phyloP scores from a whole-genome alignment of 2,797 vertebrate species.

The Nannoperca obscura region DNA sequence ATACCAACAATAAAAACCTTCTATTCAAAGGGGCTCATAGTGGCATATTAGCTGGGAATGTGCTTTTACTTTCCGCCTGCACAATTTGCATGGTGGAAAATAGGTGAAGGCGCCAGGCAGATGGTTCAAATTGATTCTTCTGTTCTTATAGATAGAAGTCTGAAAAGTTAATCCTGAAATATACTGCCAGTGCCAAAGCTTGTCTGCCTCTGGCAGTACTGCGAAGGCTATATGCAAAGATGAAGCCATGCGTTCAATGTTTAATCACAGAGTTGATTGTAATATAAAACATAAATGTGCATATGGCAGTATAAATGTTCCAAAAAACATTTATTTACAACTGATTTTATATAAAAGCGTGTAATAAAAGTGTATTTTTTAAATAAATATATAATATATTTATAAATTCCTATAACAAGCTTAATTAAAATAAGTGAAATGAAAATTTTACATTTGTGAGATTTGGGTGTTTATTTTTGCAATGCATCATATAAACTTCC shows the following conservation, averaged over 20 bases:
- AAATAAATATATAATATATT: neutral
- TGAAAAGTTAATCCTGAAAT: constrained; percentile 61
- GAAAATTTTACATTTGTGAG: neutral
- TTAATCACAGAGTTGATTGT: constrained; percentile 54
- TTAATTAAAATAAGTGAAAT: neutral
- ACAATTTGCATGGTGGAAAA: constrained; percentile 72
- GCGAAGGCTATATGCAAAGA: constrained; percentile 40
- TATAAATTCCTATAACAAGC: neutral
- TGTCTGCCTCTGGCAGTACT: constrained; percentile 46
- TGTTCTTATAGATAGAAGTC: constrained; percentile 60
- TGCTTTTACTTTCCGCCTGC: constrained; percentile 60
- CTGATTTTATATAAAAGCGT: neutral
- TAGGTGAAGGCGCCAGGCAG: constrained; percentile 63
- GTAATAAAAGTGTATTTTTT: neutral
- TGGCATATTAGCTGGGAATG: constrained; percentile 55
- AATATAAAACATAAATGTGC: constrained; percentile 40
- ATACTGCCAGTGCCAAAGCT: constrained; percentile 55
- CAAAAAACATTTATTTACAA: constrained; percentile 4
- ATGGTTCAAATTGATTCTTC: constrained; percentile 72
- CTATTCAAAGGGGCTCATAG: constrained; percentile 38
- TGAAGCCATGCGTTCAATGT: constrained; percentile 56
- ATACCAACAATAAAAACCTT: constrained; percentile 65
- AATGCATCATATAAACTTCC: constrained; percentile 15
- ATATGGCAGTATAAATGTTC: neutral
- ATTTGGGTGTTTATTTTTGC: neutral